phyloP scores from a whole-genome alignment of 92 coral and sea anemone species.

The Phenganax stokvisi region DNA sequence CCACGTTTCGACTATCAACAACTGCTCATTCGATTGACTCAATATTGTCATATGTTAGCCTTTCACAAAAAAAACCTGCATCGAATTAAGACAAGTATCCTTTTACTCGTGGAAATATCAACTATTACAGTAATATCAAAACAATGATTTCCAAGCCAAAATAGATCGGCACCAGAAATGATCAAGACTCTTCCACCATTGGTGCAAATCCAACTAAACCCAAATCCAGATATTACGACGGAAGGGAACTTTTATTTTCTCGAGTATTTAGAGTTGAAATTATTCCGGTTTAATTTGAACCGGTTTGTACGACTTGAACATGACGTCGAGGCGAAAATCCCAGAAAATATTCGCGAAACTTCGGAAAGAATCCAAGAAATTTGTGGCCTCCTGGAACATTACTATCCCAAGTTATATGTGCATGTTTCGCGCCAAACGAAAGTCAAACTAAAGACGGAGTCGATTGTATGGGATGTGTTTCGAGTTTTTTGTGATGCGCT shows the following conservation, averaged over 20 bases:
- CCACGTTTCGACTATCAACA: not conserved
- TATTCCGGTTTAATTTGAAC: slow-evolving; percentile 25
- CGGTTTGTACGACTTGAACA: slow-evolving; percentile 24
- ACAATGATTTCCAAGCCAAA: not conserved
- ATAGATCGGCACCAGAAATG: not conserved
- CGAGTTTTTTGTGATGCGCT: slow-evolving; percentile 76
- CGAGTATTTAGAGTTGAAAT: slow-evolving; percentile 27
- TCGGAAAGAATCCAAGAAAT: slow-evolving; percentile 49
- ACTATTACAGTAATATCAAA: not conserved
- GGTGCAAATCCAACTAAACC: not conserved
- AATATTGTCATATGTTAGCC: not conserved
- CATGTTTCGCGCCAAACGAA: slow-evolving; percentile 76
- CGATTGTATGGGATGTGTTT: slow-evolving; percentile 80
- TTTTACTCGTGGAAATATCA: no score
- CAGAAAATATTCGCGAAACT: slow-evolving; percentile 1
- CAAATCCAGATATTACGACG: not conserved
- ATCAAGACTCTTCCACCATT: slow-evolving; percentile 7
- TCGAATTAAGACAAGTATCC: not conserved
- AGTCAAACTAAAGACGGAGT: slow-evolving; percentile 59
- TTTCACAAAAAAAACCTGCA: not conserved
- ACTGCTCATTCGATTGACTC: not conserved
- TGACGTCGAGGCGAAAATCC: not conserved
- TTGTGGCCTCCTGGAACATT: slow-evolving; percentile 65
- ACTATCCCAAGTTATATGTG: slow-evolving; percentile 61
- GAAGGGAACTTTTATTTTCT: slow-evolving; percentile 31